Percentiles rank a stretch among this genome's conserved stretches.
Evolutionary conservation across 2,113 vertebrate genomes (phyloP).

Genomic region (Pachypanchax playfairii): DNA sequence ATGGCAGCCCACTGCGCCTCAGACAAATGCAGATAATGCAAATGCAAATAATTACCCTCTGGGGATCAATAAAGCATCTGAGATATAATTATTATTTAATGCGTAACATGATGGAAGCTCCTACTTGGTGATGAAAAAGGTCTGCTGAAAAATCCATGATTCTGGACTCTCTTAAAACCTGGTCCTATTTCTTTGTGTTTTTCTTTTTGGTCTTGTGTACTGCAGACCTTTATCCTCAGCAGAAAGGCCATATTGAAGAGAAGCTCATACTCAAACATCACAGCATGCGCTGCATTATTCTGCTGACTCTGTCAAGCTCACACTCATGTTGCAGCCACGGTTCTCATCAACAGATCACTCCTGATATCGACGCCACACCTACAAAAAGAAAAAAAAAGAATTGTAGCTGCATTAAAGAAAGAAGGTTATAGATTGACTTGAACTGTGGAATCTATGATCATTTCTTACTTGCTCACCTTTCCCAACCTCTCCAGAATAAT

Average conservation of each 20-base stretch:
- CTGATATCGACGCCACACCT: constrained; percentile 52
- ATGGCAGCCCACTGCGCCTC: too few relatives aligned
- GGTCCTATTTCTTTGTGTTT: constrained; percentile 52
- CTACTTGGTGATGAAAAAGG: constrained; percentile 41
- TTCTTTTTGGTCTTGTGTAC: constrained; percentile 32
- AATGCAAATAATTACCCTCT: too few relatives aligned
- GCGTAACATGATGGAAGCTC: too few relatives aligned
- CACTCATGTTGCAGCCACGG: constrained; percentile 51
- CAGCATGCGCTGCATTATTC: constrained; percentile 53
- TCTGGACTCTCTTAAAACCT: constrained; percentile 63
- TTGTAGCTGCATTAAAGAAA: constrained; percentile 46
- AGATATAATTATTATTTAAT: too few relatives aligned
- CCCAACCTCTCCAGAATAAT: constrained; percentile 34
- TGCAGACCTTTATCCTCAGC: constrained; percentile 23
- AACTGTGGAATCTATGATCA: background rate
- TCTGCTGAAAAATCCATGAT: constrained; percentile 49
- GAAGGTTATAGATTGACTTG: constrained; percentile 23
- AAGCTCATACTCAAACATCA: constrained; percentile 24
- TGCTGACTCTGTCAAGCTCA: constrained; percentile 34
- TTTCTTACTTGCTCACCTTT: constrained; percentile 33
- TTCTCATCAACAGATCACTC: constrained; percentile 67
- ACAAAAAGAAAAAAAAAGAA: constrained; percentile 60
- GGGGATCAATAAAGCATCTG: too few relatives aligned
- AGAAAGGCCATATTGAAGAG: constrained; percentile 15
- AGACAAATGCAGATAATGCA: too few relatives aligned